These are phyloP conservation scores for Hypomecis atomaria DNA, from an alignment of 2,888 invertebrate species.

Conservation along the genomic window DNA sequence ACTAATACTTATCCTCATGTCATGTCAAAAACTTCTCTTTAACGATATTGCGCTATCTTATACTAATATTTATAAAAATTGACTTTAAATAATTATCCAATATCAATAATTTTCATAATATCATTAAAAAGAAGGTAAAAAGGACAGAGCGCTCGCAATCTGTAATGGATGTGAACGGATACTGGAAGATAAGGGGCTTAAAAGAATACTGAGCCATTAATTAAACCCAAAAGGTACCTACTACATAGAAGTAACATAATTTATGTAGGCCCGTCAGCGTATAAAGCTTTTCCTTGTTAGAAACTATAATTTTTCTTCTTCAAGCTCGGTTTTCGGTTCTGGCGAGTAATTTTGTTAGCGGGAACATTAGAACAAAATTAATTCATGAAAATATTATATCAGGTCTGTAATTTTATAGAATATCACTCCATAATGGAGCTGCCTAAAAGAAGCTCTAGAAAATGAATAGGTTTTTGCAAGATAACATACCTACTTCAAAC, in stretches of 20 bases:
- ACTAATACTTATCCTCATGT: no score
- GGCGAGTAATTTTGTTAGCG: constrained; percentile 13
- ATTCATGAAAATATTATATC: neutral
- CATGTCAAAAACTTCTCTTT: no score
- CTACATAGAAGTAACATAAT: constrained; percentile 29
- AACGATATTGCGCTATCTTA: no score
- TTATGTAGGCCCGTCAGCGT: constrained; percentile 36
- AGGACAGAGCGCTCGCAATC: neutral
- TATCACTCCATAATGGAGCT: neutral
- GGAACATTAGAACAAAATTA: constrained; percentile 5
- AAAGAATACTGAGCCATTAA: constrained; percentile 35
- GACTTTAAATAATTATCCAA: no score
- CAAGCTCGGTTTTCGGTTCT: constrained; percentile 12
- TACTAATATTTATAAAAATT: no score
- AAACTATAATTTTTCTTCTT: constrained; percentile 29
- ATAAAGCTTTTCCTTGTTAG: constrained; percentile 42
- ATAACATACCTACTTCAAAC: no score
- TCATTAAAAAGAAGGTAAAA: neutral
- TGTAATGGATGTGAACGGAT: constrained; percentile 16
- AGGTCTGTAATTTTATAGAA: neutral
- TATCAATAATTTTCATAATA: no score
- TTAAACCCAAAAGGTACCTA: constrained; percentile 33
- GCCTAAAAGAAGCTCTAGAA: neutral
- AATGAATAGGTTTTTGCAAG: no score
- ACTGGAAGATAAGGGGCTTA: constrained; percentile 25